Conservation (phyloP, 35 echinoderm and acorn worm genomes). For the Ophiothrix spiculata region DNA sequence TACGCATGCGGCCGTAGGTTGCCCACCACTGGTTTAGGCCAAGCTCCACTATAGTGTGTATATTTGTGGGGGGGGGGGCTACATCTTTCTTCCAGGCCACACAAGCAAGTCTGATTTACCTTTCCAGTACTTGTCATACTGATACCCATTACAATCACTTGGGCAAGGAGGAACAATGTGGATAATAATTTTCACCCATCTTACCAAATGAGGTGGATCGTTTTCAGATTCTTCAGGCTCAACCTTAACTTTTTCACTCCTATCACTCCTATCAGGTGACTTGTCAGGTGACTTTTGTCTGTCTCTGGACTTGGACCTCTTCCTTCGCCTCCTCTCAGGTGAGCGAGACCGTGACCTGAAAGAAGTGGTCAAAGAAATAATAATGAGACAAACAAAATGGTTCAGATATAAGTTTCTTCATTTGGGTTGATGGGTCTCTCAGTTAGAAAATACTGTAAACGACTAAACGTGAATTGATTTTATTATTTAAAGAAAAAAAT, state of each 20-base stretch:
- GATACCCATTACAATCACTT: neutral
- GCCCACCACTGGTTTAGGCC: no score
- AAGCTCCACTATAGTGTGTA: no score
- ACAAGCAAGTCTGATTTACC: no score
- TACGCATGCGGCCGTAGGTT: no score
- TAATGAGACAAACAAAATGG: neutral
- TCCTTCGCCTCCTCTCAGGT: neutral
- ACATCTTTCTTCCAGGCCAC: no score
- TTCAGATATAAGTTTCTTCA: neutral
- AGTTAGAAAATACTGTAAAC: no score
- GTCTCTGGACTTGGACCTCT: neutral
- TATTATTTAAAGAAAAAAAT: neutral
- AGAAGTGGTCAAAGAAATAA: neutral
- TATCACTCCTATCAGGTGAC: neutral
- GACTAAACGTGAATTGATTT: neutral
- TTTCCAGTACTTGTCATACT: neutral
- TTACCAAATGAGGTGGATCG: neutral
- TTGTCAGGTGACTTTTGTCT: neutral
- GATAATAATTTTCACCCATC: neutral
- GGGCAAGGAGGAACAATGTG: neutral
- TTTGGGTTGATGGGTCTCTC: neutral
- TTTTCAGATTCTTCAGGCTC: neutral
- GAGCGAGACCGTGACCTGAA: neutral
- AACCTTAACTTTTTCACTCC: neutral
- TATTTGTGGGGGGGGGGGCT: no score